phyloP scores from a whole-genome alignment of 2,113 vertebrate genomes.

The Leptobrachium ailaonicum region DNA sequence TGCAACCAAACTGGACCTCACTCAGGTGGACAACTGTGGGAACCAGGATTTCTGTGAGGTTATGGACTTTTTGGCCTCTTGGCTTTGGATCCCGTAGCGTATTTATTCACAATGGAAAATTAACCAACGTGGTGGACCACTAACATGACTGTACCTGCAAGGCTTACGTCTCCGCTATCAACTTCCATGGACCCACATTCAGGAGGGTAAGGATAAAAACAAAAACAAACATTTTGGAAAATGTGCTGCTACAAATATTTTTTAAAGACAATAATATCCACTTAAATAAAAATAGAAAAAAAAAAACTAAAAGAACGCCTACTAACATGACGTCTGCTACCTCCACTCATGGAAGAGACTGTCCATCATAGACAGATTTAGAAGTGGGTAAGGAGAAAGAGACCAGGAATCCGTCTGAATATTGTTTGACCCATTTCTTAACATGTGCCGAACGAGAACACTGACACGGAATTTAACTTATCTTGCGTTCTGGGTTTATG shows the following conservation, averaged over 20 bases:
- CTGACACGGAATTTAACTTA: not conserved
- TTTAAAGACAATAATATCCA: not conserved
- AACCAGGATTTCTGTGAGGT: not conserved
- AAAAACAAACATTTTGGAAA: constrained; percentile 19
- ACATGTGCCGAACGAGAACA: not conserved
- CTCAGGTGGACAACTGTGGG: not conserved
- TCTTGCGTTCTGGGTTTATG: not conserved
- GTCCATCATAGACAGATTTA: not conserved
- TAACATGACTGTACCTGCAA: not conserved
- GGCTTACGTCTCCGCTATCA: not conserved
- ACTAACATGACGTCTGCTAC: not conserved
- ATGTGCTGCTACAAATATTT: constrained; percentile 15
- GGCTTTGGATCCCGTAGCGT: not conserved
- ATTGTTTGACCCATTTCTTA: too few species aligned
- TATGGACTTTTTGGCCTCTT: not conserved
- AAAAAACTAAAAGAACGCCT: not conserved
- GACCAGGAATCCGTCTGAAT: not conserved
- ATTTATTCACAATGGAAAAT: not conserved
- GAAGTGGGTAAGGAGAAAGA: not conserved
- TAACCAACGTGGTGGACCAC: not conserved
- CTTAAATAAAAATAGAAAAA: not conserved
- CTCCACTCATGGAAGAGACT: constrained; percentile 10
- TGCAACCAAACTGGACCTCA: constrained; percentile 5
- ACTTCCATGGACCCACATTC: constrained; percentile 18
- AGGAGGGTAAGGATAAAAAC: constrained; percentile 17